Evolutionary conservation across 2,888 invertebrate genomes (phyloP), one percentile per base, ranked within the genome.

Genomic region (Dascillus cervinus): DNA sequence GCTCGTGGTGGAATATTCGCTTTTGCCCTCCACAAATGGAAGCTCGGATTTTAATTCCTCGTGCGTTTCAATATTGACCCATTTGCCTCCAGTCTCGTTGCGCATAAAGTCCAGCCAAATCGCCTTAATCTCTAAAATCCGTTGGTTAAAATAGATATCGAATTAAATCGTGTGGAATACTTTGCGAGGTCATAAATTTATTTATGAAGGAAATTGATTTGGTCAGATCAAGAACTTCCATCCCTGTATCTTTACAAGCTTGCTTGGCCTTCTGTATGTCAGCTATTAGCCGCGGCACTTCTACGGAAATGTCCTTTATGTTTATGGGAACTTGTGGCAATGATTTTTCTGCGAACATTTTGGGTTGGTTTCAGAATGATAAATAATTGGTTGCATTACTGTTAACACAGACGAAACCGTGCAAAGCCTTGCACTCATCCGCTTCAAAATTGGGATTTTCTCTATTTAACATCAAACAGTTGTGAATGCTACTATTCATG

Each of bases 41-140:
- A 26, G 11, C 3, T 15, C 9, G 3, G 26, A 11, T 4, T 10
- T 9, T 19, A 17, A 26, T 17, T 11, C 17, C 11, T 17, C 3
- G 17, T n/a, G 8, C 3, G 26, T 6, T 4, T 26, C 15, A 3
- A 12, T 3, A 11, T 17, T 11, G 8, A 17, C 10, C 26, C 26
- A 26, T 4, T 9, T 17, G 2, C 17, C n/a, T n/a, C n/a, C 26
- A 11, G 10, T 10, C 11, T 15, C n/a, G 11, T 26, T 10, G n/a
- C 8, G 19, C 5, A 26, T 10, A 4, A 26, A 15, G 11, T 26
- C 26, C 10, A 26, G 5, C 26, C 26, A 26, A 9, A 26, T 9
- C 8, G 26, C 15, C n/a, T 26, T 26, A 17, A 26, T 19, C 11
- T 17, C 26, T 26, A 13, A n/a, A 17, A 26, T n/a, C n/a, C n/a